Evolutionary conservation across 1,140 invertebrate genomes (phyloP).

Genomic region (Helicoverpa zea): DNA sequence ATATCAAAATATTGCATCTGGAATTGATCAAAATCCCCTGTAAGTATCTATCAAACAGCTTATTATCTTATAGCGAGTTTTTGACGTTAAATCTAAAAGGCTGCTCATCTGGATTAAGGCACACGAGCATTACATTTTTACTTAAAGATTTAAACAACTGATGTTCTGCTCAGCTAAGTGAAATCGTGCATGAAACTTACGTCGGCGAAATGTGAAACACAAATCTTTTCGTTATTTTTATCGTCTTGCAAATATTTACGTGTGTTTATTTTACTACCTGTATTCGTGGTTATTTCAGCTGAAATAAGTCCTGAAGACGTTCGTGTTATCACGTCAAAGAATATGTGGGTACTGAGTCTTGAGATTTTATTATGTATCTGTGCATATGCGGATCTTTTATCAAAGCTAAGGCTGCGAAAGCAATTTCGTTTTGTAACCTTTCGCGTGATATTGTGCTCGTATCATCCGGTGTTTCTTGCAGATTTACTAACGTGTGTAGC

Average conservation of each 20-base stretch:
- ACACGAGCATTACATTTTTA: background rate
- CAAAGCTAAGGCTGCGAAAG: constrained; percentile 56
- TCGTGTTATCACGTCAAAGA: constrained; percentile 6
- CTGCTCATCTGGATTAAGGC: constrained; percentile 20
- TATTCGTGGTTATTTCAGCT: constrained; percentile 15
- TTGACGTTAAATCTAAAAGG: background rate
- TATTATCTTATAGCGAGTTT: background rate
- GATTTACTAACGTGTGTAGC: constrained; percentile 3
- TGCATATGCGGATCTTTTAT: constrained; percentile 52
- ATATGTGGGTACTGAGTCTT: constrained; percentile 1
- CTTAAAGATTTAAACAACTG: constrained; percentile 11
- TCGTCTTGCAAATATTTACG: constrained; percentile 27
- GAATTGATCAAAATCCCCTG: background rate
- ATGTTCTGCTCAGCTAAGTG: constrained; percentile 6
- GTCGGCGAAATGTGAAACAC: too few species aligned
- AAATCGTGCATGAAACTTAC: background rate
- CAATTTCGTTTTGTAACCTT: constrained; percentile 67
- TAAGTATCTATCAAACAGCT: background rate
- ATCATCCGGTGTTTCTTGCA: constrained; percentile 30
- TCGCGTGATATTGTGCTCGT: constrained; percentile 46
- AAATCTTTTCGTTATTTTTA: constrained; percentile 26
- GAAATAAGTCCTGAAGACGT: constrained; percentile 33
- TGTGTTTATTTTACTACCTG: constrained; percentile 23
- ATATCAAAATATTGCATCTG: background rate
- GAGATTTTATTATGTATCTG: constrained; percentile 39